Evolutionary conservation across 2,797 vertebrate genomes (phyloP), one percentile per base, ranked within the genome.

Genomic region (Microchirus variegatus): DNA sequence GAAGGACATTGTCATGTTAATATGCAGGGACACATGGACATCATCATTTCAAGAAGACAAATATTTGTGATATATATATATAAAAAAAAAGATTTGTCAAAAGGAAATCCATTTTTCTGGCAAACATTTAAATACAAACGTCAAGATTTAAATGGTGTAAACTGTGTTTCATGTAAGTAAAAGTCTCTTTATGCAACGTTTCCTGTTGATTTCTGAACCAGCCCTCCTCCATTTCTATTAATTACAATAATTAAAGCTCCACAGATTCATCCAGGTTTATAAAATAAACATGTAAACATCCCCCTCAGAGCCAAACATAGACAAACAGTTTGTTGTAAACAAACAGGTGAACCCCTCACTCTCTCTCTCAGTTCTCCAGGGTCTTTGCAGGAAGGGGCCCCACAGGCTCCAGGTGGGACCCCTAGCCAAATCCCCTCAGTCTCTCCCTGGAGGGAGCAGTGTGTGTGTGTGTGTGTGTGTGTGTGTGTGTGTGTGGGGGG

Each of bases 361-460:
- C 31, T 17, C 42, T n/a, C 49, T 45, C 64, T 59, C 66, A 53
- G 61, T 73, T 78, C 83, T 82, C 68, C 73, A 55, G 72, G 76
- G 67, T 79, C 68, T 76, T 62, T 75, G 59, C 83, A 88, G 87
- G 87, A 90, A 86, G 84, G 75, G 89, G 78, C 82, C 88, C 88
- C 85, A 82, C 86, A 81, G 84, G 83, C 78, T 75, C 79, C 90
- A 91, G 89, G 88, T 90, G 86, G 87, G 87, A 85, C 86, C 87
- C 80, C 61, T 40, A 73, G 80, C 85, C 86, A 90, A 89, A 90
- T 90, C 90, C 89, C 83, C 74, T 87, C 80, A 71, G 81, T 77
- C 69, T 77, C 77, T 79, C 80, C 63, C 77, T 44, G 65, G 73
- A 81, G 41, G 15, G 41, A 12, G 41, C 10, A 15, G 15, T 5